phyloP scores from a whole-genome alignment of 1,140 invertebrate species.

The Drosophila pachea region DNA sequence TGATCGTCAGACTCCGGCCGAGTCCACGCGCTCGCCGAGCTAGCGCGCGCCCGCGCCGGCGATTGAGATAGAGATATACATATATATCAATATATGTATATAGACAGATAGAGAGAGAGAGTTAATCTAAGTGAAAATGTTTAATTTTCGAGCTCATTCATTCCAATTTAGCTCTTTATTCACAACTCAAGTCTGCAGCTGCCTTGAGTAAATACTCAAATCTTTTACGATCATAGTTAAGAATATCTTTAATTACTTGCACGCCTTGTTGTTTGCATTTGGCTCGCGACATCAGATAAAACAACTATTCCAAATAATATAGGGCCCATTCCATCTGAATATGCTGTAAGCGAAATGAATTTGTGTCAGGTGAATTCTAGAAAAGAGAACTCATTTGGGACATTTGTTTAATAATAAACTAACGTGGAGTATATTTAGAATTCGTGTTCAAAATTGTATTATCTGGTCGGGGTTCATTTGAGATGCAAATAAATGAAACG shows the following conservation, averaged over 20 bases:
- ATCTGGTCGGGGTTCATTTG: neutral
- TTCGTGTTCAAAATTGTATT: slow-evolving; percentile 9
- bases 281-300: neutral
- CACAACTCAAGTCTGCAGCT: neutral
- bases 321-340: neutral
- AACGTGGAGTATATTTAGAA: neutral
- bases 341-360: neutral
- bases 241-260: neutral
- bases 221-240: neutral
- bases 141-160: neutral
- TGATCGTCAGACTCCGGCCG: too few species aligned
- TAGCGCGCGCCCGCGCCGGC: too few species aligned
- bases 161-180: neutral
- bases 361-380: neutral
- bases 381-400: too few species aligned
- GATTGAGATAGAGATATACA: too few species aligned
- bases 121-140: too few species aligned
- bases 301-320: too few species aligned
- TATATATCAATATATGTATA: too few species aligned
- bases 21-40: too few species aligned
- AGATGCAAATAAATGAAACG: slow-evolving; percentile 31
- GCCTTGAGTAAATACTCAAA: neutral
- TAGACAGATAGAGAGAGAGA: too few species aligned
- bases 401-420: neutral
- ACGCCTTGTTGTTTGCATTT: neutral